Evolutionary conservation across 1,140 invertebrate species (phyloP), one percentile per base, ranked within the genome.

Genomic region (Bombus superbus): DNA sequence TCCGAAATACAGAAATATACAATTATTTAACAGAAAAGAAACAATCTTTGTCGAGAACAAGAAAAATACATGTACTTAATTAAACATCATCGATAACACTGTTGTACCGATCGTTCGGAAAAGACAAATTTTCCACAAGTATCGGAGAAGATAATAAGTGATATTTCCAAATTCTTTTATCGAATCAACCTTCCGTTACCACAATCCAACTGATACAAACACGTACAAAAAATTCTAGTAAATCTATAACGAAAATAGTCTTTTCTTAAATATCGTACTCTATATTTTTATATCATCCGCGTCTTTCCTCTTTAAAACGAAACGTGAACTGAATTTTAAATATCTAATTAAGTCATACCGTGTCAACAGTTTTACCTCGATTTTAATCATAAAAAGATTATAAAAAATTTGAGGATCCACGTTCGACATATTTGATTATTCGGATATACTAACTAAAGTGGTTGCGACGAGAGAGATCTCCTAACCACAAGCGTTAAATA

Each of bases 51-150:
- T 8, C 40, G 8, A 62, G 32, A 76, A 75, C 8, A 32, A 53
- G 18, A 53, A 1, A 53, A 53, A 53, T 53, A 75, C 38, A 82
- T 38, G 87, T 88, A 86, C 88, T 86, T 88, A 88, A 89, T 86
- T 53, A 22, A 53, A 22, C 22, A 22, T 53, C 18, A 81, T 78
- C 64, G 35, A 35, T 76, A 53, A 47, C 72, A 88, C 53, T 25
- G 64, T 68, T 53, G 68, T 68, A 68, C 35, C 40, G 28, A 5
- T 8, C 44, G 66, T 38, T 85, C 1, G 47, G 11, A 69, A n/a
- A 57, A 42, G 18, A 53, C 8, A 9, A 64, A 62, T 1, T 64
- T 64, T 13, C 18, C 6, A 25, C 3, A 25, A 42, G 1, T 2
- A 44, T 42, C 73, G 10, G 35, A 42, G 18, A 80, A 68, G 15